These are phyloP conservation scores for western clawed frog (Xenopus tropicalis) DNA, from an alignment of 2,113 vertebrate species.

Conservation along the genomic window UCB_Xtro_10.0 CM004450.2:96898501-96899000, in stretches of 20 bases:
- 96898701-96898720: neutral
- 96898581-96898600: neutral
- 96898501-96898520: neutral
- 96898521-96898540: neutral
- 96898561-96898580: neutral
- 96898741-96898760: neutral
- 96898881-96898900: neutral
- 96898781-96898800: neutral
- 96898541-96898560: neutral
- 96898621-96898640: neutral
- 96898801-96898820: conserved; percentile 27
- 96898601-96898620: neutral
- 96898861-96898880: neutral
- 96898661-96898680: neutral
- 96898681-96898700: neutral
- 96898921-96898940: neutral
- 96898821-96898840: neutral
- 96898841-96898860: too few species aligned
- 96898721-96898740: neutral
- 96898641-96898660: neutral
- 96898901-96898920: neutral
- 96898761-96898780: neutral
- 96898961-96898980: neutral
- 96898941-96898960: neutral
- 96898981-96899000: neutral